phyloP scores from a whole-genome alignment of 2,888 invertebrate species.

The Mamestra brassicae region DNA sequence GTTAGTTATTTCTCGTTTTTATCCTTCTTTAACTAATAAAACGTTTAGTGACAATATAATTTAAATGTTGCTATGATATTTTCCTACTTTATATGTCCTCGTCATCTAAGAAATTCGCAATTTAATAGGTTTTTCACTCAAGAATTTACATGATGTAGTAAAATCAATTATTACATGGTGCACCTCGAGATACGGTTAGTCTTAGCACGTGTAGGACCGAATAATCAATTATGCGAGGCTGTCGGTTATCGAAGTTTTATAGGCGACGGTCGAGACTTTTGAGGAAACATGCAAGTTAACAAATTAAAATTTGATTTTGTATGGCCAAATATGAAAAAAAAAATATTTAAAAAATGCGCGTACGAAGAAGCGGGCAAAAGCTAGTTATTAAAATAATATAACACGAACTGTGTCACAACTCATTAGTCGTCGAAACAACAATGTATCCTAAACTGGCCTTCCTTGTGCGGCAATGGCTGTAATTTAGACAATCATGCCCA shows the following conservation, averaged over 20 bases:
- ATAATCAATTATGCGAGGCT: slow-evolving; percentile 59
- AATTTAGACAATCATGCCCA: slow-evolving; percentile 41
- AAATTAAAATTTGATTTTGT: not conserved
- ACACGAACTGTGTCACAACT: no score
- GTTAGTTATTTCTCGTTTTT: not conserved
- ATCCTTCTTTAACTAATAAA: not conserved
- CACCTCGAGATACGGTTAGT: slow-evolving; percentile 37
- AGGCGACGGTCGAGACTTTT: slow-evolving; percentile 14
- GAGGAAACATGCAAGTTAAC: not conserved
- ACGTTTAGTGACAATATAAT: not conserved
- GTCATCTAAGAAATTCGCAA: not conserved
- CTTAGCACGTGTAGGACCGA: slow-evolving; percentile 55
- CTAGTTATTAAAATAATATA: no score
- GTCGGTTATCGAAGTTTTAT: slow-evolving; percentile 58
- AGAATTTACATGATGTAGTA: slow-evolving; percentile 26
- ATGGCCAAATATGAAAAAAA: no score
- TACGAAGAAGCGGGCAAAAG: no score
- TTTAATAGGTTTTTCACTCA: slow-evolving; percentile 30
- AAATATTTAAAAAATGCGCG: no score
- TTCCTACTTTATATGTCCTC: not conserved
- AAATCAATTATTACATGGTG: slow-evolving; percentile 59
- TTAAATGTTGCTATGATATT: not conserved
- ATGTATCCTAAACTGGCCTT: slow-evolving; percentile 25
- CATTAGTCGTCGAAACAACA: slow-evolving; percentile 1
- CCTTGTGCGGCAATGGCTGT: slow-evolving; percentile 9